Evolutionary conservation across 1,140 invertebrate species (phyloP).

Genomic region (Copidosoma floridanum): DNA sequence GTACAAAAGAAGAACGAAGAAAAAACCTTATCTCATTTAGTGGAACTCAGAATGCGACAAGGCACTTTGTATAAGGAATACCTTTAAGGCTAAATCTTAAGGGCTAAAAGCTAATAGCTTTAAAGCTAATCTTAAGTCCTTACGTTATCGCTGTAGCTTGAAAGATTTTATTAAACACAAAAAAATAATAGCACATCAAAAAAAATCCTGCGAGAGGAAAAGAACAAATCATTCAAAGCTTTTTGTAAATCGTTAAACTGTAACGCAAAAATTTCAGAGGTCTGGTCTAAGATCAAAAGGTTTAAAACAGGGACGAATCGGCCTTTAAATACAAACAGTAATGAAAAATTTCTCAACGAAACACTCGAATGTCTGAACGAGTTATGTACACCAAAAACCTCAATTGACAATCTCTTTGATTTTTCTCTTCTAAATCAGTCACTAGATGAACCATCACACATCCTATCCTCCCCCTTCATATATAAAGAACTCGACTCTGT

Average conservation of each 20-base stretch:
- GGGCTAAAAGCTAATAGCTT: neutral
- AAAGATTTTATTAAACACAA: neutral
- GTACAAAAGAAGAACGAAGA: too few relatives aligned
- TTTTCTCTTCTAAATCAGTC: neutral
- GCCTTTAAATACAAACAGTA: neutral
- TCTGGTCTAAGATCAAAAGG: slow-evolving; percentile 5
- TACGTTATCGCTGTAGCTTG: neutral
- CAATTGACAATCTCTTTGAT: neutral
- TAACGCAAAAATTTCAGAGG: neutral
- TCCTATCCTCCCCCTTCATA: neutral
- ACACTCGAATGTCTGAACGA: neutral
- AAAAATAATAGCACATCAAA: neutral
- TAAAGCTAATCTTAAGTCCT: neutral
- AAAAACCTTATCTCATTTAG: too few relatives aligned
- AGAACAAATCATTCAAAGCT: neutral
- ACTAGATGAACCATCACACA: neutral
- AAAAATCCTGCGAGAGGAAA: neutral
- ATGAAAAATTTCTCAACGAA: neutral
- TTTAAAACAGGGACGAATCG: neutral
- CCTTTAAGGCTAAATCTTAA: neutral
- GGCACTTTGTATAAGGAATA: too few relatives aligned
- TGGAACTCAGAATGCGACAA: too few relatives aligned
- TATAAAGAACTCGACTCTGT: too few relatives aligned
- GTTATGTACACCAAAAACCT: neutral
- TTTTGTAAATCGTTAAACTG: slow-evolving; percentile 4